Conservation (phyloP, 2,113 vertebrate species). For the Sinosuthora webbiana region DNA sequence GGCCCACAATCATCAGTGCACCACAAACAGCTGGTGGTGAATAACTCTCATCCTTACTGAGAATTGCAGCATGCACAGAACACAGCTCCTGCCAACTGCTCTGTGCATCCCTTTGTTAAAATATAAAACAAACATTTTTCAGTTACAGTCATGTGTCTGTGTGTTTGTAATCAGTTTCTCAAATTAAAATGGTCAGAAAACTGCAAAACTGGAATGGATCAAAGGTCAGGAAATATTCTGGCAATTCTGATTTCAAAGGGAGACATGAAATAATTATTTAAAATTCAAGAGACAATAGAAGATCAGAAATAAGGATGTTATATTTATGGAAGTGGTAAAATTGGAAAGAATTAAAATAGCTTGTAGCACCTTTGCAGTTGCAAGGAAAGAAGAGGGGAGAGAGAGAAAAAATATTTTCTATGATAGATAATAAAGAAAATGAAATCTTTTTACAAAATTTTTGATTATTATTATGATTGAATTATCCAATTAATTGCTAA, state of each 20-base stretch:
- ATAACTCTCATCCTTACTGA: slow-evolving; percentile 9
- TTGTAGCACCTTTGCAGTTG: background rate
- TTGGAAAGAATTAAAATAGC: background rate
- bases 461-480: background rate
- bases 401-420: background rate
- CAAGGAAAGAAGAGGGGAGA: background rate
- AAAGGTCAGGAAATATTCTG: background rate
- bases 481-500: background rate
- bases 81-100: slow-evolving; percentile 28
- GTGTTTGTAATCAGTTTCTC: background rate
- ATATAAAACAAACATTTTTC: background rate
- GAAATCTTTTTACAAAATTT: background rate
- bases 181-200: background rate
- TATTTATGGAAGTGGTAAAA: background rate
- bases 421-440: background rate
- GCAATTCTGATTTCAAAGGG: background rate
- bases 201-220: background rate
- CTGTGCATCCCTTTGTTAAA: background rate
- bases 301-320: background rate
- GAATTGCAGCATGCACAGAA: background rate
- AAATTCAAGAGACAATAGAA: background rate
- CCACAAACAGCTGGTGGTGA: slow-evolving; percentile 60
- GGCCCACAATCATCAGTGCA: slow-evolving; percentile 21
- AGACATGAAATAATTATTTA: background rate
- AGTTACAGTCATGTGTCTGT: background rate